These are phyloP conservation scores for Thumatha senex DNA, from an alignment of 2,888 invertebrate species.

Conservation along the genomic window DNA sequence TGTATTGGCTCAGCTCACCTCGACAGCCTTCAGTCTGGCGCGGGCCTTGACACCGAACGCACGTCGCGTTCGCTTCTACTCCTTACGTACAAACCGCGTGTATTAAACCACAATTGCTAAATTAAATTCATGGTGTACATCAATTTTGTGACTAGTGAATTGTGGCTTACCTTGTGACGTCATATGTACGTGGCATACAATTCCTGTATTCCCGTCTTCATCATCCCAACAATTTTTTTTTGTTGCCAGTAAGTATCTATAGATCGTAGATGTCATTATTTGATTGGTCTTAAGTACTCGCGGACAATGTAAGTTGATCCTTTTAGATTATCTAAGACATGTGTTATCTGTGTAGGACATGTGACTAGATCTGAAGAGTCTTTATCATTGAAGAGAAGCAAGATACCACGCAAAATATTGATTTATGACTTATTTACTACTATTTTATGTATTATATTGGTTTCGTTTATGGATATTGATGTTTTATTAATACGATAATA, in stretches of 20 bases:
- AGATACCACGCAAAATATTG: slow-evolving; percentile 24
- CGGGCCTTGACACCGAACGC: slow-evolving; percentile 43
- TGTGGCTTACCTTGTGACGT: slow-evolving; percentile 45
- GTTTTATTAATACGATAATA: background rate
- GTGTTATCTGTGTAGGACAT: slow-evolving; percentile 9
- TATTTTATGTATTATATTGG: background rate
- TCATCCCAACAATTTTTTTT: slow-evolving; percentile 30
- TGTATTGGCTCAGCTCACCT: slow-evolving; percentile 60
- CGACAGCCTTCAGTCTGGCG: slow-evolving; percentile 67
- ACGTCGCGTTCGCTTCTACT: slow-evolving; percentile 35
- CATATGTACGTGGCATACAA: slow-evolving; percentile 8
- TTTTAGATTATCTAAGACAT: slow-evolving; percentile 7
- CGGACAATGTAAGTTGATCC: slow-evolving; percentile 6
- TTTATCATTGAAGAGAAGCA: slow-evolving; percentile 10
- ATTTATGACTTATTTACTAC: slow-evolving; percentile 35
- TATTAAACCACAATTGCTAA: slow-evolving; percentile 64
- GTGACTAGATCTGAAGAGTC: slow-evolving; percentile 6
- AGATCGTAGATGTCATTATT: slow-evolving; percentile 30
- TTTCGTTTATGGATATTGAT: background rate
- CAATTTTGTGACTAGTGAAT: slow-evolving; percentile 43
- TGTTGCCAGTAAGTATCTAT: slow-evolving; percentile 37
- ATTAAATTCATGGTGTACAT: slow-evolving; percentile 54
- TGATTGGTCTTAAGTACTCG: slow-evolving; percentile 20
- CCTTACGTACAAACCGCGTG: slow-evolving; percentile 51
- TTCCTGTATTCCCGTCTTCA: slow-evolving; percentile 13